Conservation (phyloP, 2,113 vertebrate genomes). For the Catharus fuscescens region DNA sequence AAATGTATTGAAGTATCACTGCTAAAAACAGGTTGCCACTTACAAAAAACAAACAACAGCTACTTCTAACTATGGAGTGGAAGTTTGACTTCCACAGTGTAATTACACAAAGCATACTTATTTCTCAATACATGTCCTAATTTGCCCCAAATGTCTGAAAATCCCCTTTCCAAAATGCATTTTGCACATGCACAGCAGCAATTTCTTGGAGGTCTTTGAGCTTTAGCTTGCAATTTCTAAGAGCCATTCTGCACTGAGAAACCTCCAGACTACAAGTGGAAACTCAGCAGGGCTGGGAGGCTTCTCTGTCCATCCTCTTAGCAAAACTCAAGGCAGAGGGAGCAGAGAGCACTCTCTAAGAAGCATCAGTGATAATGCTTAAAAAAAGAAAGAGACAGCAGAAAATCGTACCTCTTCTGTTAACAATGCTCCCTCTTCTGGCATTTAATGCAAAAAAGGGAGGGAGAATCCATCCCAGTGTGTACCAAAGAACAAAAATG, state of each 20-base stretch:
- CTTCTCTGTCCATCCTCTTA: background rate
- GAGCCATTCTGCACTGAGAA: background rate
- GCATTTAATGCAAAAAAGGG: background rate
- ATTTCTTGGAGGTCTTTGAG: background rate
- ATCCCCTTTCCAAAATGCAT: background rate
- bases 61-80: background rate
- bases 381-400: background rate
- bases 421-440: conserved; percentile 20
- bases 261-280: background rate
- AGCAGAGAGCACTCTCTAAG: background rate
- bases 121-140: background rate
- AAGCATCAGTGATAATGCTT: background rate
- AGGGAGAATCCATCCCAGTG: background rate
- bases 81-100: background rate
- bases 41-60: background rate
- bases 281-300: background rate
- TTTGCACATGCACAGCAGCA: background rate
- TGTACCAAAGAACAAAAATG: background rate
- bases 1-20: background rate
- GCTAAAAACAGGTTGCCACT: background rate
- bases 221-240: background rate
- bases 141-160: background rate
- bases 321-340: background rate
- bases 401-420: background rate
- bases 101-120: background rate